phyloP scores from a whole-genome alignment of 2,888 invertebrate species.

The Epistrophe eligans region DNA sequence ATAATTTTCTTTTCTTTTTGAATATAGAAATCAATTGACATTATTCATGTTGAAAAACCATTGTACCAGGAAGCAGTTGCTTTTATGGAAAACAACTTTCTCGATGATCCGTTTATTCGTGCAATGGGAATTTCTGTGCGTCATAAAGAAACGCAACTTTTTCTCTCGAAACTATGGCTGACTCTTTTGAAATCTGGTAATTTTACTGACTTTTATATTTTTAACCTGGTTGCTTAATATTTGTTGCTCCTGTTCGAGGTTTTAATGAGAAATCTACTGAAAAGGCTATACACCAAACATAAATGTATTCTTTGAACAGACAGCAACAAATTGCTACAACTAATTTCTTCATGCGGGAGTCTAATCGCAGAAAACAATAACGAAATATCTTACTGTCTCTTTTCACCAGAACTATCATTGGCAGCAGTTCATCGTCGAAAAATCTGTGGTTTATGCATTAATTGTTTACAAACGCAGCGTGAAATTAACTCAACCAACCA shows the following conservation, averaged over 20 bases:
- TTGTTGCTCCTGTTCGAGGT: background rate
- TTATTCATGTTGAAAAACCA: slow-evolving; percentile 29
- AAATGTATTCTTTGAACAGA: too few relatives aligned
- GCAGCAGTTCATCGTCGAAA: slow-evolving; percentile 46
- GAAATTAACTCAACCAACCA: background rate
- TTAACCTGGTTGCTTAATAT: too few relatives aligned
- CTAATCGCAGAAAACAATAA: too few relatives aligned
- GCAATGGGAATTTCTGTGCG: slow-evolving; percentile 50
- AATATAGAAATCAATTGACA: slow-evolving; percentile 42
- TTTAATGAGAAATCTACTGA: too few relatives aligned
- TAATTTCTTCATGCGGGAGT: too few relatives aligned
- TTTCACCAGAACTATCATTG: slow-evolving; percentile 48
- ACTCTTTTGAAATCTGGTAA: slow-evolving; percentile 53
- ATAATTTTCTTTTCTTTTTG: background rate
- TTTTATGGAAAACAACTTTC: slow-evolving; percentile 48
- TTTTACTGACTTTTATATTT: background rate
- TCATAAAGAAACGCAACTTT: slow-evolving; percentile 41
- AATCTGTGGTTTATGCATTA: slow-evolving; percentile 60
- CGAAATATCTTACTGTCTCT: background rate
- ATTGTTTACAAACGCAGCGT: slow-evolving; percentile 27
- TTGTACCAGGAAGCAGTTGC: slow-evolving; percentile 38
- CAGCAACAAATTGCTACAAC: background rate
- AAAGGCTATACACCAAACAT: too few relatives aligned
- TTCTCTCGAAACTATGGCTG: slow-evolving; percentile 61
- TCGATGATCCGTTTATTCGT: slow-evolving; percentile 60